Conservation (phyloP, 2,113 vertebrate genomes). For the Hemicordylus capensis region DNA sequence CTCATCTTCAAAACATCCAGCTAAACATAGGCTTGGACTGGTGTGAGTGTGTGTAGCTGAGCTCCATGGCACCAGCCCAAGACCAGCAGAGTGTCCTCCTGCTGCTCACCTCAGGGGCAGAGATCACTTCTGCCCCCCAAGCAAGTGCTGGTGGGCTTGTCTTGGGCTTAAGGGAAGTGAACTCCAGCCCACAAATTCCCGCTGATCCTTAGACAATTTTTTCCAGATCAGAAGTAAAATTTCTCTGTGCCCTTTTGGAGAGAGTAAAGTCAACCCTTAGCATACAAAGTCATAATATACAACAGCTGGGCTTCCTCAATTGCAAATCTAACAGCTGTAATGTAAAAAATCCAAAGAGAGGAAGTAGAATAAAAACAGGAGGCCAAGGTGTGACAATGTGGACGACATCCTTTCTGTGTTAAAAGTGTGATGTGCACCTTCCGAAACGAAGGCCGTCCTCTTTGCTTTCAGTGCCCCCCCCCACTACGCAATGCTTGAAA, state of each 20-base stretch:
- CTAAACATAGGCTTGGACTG: background rate
- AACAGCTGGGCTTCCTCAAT: conserved; percentile 19
- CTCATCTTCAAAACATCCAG: background rate
- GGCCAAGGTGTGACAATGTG: background rate
- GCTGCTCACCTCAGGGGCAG: no score
- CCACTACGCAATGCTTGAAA: background rate
- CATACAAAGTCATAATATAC: background rate
- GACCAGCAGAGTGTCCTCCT: no score
- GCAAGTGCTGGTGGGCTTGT: background rate
- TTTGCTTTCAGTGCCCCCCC: conserved; percentile 38
- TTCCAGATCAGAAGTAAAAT: background rate
- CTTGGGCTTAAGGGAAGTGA: background rate
- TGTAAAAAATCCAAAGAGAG: background rate
- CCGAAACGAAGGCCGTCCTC: background rate
- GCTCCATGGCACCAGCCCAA: no score
- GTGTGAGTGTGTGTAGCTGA: background rate
- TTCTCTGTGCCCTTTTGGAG: background rate
- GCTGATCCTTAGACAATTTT: background rate
- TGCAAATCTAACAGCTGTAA: background rate
- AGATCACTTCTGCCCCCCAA: no score
- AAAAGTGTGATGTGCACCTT: conserved; percentile 9
- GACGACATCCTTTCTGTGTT: background rate
- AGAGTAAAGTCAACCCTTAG: background rate
- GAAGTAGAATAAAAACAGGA: conserved; percentile 27
- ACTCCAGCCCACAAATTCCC: background rate